phyloP scores from a whole-genome alignment of 2,888 invertebrate genomes.

The Erebia ligea region DNA sequence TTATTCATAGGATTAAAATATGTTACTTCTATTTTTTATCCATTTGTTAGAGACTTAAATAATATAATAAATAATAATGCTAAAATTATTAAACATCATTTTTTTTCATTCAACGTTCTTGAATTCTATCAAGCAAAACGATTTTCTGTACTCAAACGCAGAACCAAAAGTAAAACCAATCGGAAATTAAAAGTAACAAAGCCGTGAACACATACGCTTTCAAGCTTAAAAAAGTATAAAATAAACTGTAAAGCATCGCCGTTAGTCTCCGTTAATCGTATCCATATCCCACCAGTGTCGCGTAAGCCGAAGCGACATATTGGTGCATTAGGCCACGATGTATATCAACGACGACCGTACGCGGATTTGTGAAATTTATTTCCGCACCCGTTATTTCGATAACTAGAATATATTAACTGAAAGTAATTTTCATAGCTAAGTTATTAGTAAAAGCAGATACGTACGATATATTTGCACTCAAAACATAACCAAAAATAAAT shows the following conservation, averaged over 20 bases:
- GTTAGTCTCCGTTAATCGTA: conserved; percentile 49
- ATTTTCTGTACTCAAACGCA: background rate
- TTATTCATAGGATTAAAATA: too few species aligned
- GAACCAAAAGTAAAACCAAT: background rate
- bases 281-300: conserved; percentile 50
- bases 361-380: conserved; percentile 75
- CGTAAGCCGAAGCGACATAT: conserved; percentile 67
- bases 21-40: too few species aligned
- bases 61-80: too few species aligned
- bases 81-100: too few species aligned
- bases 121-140: too few species aligned
- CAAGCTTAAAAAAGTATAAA: background rate
- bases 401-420: too few species aligned
- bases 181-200: background rate
- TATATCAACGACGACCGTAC: conserved; percentile 67
- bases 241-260: conserved; percentile 15
- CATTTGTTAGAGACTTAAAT: too few species aligned
- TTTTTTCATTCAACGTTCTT: too few species aligned
- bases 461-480: too few species aligned
- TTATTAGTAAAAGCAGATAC: too few species aligned
- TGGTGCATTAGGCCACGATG: conserved; percentile 67
- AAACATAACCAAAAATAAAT: background rate
- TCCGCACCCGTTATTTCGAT: conserved; percentile 52
- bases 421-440: too few species aligned
- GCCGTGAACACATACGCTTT: background rate